These are phyloP conservation scores for Otocyon megalotis DNA, from an alignment of 2,113 vertebrate species.

Conservation along the genomic window DNA sequence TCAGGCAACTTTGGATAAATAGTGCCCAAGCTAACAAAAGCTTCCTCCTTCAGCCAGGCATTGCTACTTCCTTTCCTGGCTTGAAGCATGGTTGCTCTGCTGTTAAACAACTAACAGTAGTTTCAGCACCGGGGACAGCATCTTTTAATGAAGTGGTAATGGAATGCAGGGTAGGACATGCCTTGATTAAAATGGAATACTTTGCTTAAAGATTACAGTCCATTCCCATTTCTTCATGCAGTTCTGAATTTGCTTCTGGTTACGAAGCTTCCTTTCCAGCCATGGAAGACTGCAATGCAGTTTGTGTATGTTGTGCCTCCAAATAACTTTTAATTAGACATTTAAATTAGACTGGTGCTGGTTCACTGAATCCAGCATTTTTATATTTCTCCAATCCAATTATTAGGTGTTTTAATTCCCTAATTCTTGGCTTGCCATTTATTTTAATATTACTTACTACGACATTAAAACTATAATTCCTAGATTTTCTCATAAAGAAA, in stretches of 20 bases:
- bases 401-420: slow-evolving; percentile 78
- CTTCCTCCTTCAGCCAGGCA: background rate
- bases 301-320: slow-evolving; percentile 65
- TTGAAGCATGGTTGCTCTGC: slow-evolving; percentile 30
- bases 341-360: slow-evolving; percentile 80
- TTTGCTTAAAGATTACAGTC: slow-evolving; percentile 67
- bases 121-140: slow-evolving; percentile 44
- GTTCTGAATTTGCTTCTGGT: slow-evolving; percentile 66
- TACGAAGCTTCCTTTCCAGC: slow-evolving; percentile 51
- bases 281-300: slow-evolving; percentile 31
- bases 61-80: background rate
- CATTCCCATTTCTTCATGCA: slow-evolving; percentile 49
- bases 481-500: slow-evolving; percentile 72
- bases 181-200: slow-evolving; percentile 75
- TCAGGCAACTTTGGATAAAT: slow-evolving; percentile 31
- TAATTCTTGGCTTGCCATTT: slow-evolving; percentile 61
- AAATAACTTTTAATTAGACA: slow-evolving; percentile 83
- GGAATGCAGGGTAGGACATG: slow-evolving; percentile 4
- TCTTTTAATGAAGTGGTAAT: slow-evolving; percentile 58
- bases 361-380: slow-evolving; percentile 72
- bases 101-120: slow-evolving; percentile 48
- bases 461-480: slow-evolving; percentile 71
- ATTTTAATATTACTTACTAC: slow-evolving; percentile 73
- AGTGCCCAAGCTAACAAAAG: slow-evolving; percentile 39
- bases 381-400: slow-evolving; percentile 72